These are phyloP conservation scores for Liopterus haemorrhoidalis DNA, from an alignment of 2,888 invertebrate species.

Conservation along the genomic window DNA sequence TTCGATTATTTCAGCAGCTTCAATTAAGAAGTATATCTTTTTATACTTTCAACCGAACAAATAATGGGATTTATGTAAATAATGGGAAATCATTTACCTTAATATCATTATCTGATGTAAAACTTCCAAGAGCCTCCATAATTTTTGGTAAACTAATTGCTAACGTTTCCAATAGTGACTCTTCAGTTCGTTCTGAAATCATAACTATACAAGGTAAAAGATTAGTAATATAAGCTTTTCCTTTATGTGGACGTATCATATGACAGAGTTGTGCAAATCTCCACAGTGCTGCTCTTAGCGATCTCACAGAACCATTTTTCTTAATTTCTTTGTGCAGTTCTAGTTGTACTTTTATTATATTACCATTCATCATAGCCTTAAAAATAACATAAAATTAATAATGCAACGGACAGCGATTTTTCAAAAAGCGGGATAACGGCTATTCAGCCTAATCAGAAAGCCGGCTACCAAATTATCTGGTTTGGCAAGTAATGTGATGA, in stretches of 20 bases:
- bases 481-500: no score
- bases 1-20: no score
- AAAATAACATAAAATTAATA: slow-evolving; percentile 36
- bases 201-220: slow-evolving; percentile 67
- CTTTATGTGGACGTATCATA: slow-evolving; percentile 69
- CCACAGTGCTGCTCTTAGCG: slow-evolving; percentile 68
- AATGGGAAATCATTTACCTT: slow-evolving; percentile 49
- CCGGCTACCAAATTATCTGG: no score
- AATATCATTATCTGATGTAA: slow-evolving; percentile 64
- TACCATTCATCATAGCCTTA: slow-evolving; percentile 57
- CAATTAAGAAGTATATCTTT: no score
- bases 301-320: slow-evolving; percentile 65
- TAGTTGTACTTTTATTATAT: slow-evolving; percentile 67
- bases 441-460: no score
- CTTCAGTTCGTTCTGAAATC: slow-evolving; percentile 66
- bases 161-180: slow-evolving; percentile 63
- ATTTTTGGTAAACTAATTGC: slow-evolving; percentile 59
- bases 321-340: slow-evolving; percentile 79
- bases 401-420: no score
- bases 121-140: slow-evolving; percentile 60
- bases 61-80: no score
- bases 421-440: no score
- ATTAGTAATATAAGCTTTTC: slow-evolving; percentile 70
- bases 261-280: slow-evolving; percentile 71
- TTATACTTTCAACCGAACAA: no score